A percentile compares a stretch with the other conserved stretches of the same genome.
phyloP scores from a whole-genome alignment of 2,797 vertebrate species.

The Cirrhinus mrigala region DNA sequence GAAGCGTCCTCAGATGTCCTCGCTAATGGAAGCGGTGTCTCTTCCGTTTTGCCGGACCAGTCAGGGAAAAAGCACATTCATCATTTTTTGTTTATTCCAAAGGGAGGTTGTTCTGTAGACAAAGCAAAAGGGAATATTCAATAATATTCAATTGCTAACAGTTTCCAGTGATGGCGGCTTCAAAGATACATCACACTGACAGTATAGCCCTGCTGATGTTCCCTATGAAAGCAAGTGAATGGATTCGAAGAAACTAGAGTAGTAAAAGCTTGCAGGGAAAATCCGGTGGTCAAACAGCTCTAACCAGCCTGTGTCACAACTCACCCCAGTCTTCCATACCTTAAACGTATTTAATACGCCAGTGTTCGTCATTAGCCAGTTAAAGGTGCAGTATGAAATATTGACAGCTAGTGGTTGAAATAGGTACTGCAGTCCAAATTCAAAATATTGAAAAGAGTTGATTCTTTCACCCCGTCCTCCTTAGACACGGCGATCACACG shows the following conservation, averaged over 20 bases:
- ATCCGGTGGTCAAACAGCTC: neutral
- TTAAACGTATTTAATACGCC: neutral
- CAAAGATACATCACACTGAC: conserved; percentile 16
- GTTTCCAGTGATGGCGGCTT: neutral
- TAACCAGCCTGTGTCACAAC: neutral
- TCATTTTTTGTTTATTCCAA: conserved; percentile 54
- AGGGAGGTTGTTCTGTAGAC: conserved; percentile 45
- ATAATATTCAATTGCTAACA: conserved; percentile 30
- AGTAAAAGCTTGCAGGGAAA: neutral
- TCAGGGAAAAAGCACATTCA: conserved; percentile 41
- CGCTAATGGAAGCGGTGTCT: conserved; percentile 53
- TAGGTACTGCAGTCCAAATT: neutral
- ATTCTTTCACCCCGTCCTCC: neutral
- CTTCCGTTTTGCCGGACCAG: conserved; percentile 40
- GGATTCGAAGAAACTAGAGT: neutral
- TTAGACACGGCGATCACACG: neutral
- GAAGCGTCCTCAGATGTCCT: conserved; percentile 38
- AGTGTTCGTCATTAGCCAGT: neutral
- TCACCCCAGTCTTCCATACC: neutral
- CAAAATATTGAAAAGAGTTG: neutral
- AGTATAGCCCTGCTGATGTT: neutral
- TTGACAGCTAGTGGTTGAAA: neutral
- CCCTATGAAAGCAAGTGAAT: neutral
- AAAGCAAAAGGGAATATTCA: conserved; percentile 56
- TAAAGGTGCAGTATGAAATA: neutral